These are phyloP conservation scores for Leptoteleia sp. DNA, from an alignment of 1,140 invertebrate genomes.

Conservation along the genomic window DNA sequence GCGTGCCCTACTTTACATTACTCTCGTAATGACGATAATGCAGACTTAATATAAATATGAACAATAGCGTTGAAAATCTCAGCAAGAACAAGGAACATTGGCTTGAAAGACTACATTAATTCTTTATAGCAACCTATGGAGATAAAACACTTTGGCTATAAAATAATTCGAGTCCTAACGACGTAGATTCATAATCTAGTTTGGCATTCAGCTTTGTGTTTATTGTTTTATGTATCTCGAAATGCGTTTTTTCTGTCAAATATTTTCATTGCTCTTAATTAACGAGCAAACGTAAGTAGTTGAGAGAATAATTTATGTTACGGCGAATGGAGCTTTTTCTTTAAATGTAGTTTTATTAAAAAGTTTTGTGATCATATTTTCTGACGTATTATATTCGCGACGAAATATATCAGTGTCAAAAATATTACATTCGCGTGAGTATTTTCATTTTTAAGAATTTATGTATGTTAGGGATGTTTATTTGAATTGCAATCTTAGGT, in stretches of 20 bases:
- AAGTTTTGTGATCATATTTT: too few relatives aligned
- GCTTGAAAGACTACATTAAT: constrained; percentile 45
- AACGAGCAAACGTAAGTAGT: not conserved
- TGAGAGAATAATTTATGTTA: not conserved
- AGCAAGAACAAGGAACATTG: constrained; percentile 29
- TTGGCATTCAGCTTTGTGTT: constrained; percentile 13
- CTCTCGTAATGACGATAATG: constrained; percentile 45
- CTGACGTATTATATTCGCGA: too few relatives aligned
- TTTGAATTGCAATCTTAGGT: too few relatives aligned
- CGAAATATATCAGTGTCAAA: too few relatives aligned
- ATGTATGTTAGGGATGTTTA: too few relatives aligned
- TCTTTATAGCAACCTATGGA: constrained; percentile 40
- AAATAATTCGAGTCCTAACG: constrained; percentile 32
- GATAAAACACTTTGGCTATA: constrained; percentile 36
- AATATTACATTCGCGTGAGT: too few relatives aligned
- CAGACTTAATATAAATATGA: constrained; percentile 46
- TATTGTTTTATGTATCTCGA: constrained; percentile 26
- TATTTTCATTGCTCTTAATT: constrained; percentile 20
- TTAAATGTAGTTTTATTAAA: too few relatives aligned
- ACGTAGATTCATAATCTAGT: constrained; percentile 18
- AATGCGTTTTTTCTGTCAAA: constrained; percentile 11
- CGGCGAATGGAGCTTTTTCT: not conserved
- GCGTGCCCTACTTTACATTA: constrained; percentile 52
- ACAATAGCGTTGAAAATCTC: constrained; percentile 42
- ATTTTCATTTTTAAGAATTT: too few relatives aligned